A percentile compares a stretch with the other conserved stretches of the same genome.
phyloP scores from a whole-genome alignment of 2,888 invertebrate species.

The Biston betularia region DNA sequence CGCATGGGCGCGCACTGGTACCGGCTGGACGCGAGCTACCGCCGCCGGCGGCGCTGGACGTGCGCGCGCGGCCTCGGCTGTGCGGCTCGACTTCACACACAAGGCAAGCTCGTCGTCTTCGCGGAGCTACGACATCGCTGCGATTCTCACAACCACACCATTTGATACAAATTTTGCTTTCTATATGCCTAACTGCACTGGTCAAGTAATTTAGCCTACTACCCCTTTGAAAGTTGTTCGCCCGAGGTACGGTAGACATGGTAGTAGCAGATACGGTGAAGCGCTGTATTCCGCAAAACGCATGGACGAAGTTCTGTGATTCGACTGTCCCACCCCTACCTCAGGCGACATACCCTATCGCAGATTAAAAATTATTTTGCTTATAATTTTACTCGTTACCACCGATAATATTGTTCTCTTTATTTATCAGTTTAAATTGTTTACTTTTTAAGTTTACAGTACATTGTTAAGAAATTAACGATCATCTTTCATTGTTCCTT shows the following conservation, averaged over 20 bases:
- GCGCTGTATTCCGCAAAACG: background rate
- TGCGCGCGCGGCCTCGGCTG: conserved; percentile 77
- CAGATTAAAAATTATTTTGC: background rate
- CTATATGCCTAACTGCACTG: background rate
- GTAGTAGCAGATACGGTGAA: background rate
- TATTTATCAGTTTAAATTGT: conserved; percentile 4
- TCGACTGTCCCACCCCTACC: background rate
- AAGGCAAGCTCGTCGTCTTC: conserved; percentile 74
- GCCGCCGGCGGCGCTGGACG: conserved; percentile 72
- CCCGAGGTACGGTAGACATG: background rate
- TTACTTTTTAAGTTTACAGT: conserved; percentile 7
- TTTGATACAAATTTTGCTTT: conserved; percentile 51
- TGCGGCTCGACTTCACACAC: conserved; percentile 75
- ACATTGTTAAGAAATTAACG: conserved; percentile 5
- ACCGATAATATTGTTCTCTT: conserved; percentile 8
- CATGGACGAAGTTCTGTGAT: background rate
- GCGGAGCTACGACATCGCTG: conserved; percentile 72
- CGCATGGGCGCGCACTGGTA: conserved; percentile 77
- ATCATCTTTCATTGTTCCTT: conserved; percentile 16
- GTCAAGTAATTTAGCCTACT: background rate
- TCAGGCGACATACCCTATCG: background rate
- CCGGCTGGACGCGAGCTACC: conserved; percentile 69
- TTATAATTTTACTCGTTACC: conserved; percentile 3
- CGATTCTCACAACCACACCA: conserved; percentile 58
- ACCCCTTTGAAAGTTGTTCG: background rate